Percentiles rank a stretch among this genome's conserved stretches.
Conservation (phyloP, 2,113 vertebrate species). For the Actinemys pallida region DNA sequence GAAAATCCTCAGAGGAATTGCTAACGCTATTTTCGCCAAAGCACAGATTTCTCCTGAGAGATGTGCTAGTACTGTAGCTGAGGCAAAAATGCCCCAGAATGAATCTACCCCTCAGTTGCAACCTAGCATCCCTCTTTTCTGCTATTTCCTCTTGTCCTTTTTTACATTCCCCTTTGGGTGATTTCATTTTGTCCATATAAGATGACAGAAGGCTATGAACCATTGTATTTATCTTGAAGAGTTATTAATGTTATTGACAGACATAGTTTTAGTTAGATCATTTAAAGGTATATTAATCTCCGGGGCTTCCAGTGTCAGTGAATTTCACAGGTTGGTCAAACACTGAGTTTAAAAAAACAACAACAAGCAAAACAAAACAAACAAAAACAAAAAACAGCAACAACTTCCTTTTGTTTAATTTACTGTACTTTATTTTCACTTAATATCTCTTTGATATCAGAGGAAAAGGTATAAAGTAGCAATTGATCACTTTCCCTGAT, state of each 20-base stretch:
- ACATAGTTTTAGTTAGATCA: background rate
- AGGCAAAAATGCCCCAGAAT: background rate
- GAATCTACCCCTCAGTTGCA: background rate
- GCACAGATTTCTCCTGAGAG: background rate
- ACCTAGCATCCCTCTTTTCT: background rate
- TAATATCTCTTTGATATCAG: too few species aligned
- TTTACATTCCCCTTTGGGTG: background rate
- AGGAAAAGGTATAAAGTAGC: background rate
- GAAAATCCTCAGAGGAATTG: background rate
- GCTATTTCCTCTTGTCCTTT: background rate
- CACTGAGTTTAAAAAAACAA: background rate
- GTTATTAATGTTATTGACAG: background rate
- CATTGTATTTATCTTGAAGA: background rate
- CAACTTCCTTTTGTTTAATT: background rate
- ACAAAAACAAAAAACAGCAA: background rate
- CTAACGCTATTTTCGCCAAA: background rate
- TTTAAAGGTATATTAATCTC: background rate
- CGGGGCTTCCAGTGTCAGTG: background rate
- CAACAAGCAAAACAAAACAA: background rate
- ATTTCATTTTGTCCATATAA: background rate
- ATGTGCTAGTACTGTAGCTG: background rate
- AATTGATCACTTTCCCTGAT: background rate
- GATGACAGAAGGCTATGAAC: background rate
- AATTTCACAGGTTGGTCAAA: background rate
- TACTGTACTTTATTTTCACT: background rate